Evolutionary conservation across 2,797 vertebrate species (phyloP).

Genomic region (Caiman crocodilus): DNA sequence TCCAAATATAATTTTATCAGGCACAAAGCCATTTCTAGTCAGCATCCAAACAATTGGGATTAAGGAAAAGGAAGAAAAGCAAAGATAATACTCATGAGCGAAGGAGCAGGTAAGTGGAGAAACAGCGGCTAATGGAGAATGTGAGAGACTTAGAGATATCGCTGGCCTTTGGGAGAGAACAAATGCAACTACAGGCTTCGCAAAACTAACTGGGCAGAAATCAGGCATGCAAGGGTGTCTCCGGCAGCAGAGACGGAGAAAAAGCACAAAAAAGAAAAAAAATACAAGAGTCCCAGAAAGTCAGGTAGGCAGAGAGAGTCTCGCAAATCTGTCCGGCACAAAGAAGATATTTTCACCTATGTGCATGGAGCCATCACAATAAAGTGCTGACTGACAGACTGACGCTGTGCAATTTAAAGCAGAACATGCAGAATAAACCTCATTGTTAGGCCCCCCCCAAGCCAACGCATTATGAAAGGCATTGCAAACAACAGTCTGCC

Average conservation of each 20-base stretch:
- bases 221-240: accelerated
- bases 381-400: accelerated
- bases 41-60: background rate
- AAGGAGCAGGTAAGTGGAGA: background rate
- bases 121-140: background rate
- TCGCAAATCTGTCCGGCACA: too few relatives aligned
- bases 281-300: background rate
- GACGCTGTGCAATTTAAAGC: background rate
- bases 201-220: background rate
- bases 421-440: accelerated
- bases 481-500: background rate
- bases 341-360: background rate
- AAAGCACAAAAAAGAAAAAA: too few relatives aligned
- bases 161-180: background rate
- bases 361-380: accelerated
- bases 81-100: background rate
- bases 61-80: background rate
- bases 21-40: background rate
- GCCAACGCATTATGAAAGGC: background rate
- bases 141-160: background rate
- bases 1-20: background rate
- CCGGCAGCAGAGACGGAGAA: background rate
- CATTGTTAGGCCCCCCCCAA: background rate
- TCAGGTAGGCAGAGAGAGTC: background rate
- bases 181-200: background rate